These are phyloP conservation scores for Temnothorax unifasciatus DNA, from an alignment of 2,888 invertebrate species.

Conservation along the genomic window DNA sequence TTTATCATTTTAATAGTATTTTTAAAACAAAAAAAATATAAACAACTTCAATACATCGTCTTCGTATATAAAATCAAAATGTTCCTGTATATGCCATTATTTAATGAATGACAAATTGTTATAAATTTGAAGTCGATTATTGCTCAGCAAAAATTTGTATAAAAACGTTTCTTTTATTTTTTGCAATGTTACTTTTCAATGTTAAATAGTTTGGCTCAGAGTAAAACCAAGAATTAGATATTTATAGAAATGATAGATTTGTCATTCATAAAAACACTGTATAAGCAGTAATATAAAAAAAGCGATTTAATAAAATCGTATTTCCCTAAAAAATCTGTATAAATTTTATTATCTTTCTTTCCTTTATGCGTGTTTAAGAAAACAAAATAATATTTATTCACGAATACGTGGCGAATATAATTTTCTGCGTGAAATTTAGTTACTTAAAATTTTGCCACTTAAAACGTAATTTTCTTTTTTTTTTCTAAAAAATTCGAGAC, in stretches of 20 bases:
- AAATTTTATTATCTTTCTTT: neutral
- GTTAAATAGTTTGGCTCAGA: neutral
- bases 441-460: too few relatives aligned
- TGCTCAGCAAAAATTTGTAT: neutral
- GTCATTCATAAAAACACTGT: neutral
- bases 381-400: neutral
- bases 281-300: neutral
- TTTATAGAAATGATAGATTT: neutral
- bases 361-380: too few relatives aligned
- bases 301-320: neutral
- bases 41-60: neutral
- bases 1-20: neutral
- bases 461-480: neutral
- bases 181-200: neutral
- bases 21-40: neutral
- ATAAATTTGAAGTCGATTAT: neutral
- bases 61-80: neutral
- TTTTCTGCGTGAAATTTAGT: neutral
- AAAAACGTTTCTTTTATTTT: neutral
- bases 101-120: neutral
- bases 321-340: neutral
- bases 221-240: neutral
- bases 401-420: neutral
- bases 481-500: constrained; percentile 5
- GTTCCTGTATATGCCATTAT: neutral